Base-by-base conservation (phyloP, 2,888 invertebrate species). In the Macaria notata region DNA sequence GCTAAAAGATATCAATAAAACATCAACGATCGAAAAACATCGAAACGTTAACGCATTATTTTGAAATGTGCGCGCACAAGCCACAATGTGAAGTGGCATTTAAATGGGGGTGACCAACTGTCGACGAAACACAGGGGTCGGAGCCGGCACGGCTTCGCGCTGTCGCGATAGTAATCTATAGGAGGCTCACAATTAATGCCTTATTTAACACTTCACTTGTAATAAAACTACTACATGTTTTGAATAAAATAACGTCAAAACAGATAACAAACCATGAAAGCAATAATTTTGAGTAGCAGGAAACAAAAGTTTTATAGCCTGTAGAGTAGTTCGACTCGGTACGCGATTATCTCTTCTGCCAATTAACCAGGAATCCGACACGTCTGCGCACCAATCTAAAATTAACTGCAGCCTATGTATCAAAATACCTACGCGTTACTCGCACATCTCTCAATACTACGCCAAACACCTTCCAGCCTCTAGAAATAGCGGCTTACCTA, bases 331-430 rank as follows among this genome's bases (percentile, higher is more conserved):
- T 68, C 69, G 66, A 81, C 83, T 81, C 78, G 79, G 81, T 83
- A 82, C 83, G 70, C 78, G 81, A 86, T 87, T 85, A 88, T 88
- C 83, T 81, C 78, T 78, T 79, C 83, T 89, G 88, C 89, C 89
- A 90, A 91, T 91, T 90, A 91, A 88, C 84, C 78, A 87, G 84
- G 89, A 89, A 88, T 89, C 86, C 88, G 81, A 87, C 89, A 84
- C 88, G 91, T 87, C 89, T 87, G 90, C 89, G 89, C 88, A 84
- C 85, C 88, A 84, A 89, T 90, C 91, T 90, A 91, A 91, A 90
- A 88, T 91, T 91, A 91, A 88, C 90, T 87, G 88, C 87, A 89
- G 88, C 86, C 88, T 83, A 90, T 90, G 91, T 89, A 91, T 91
- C 91, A 91, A 90, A 91, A 91, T 91, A 90, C 86, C 86, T 84